Evolutionary conservation across 2,888 invertebrate species (phyloP).

Genomic region (Agriopis leucophaearia): DNA sequence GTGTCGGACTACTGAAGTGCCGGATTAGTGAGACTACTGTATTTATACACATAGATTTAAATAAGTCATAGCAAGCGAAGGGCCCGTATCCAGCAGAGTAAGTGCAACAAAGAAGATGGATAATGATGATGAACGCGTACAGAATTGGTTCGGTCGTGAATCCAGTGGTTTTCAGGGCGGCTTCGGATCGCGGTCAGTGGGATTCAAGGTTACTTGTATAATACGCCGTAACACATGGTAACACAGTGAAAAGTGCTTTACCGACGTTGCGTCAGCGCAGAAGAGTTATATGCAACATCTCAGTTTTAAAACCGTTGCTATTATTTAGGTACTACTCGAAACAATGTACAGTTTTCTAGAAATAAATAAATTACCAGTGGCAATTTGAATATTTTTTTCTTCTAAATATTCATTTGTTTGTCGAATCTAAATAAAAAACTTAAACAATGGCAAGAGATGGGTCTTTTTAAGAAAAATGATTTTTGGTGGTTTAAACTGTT

Average conservation of each 20-base stretch:
- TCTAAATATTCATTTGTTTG: too few relatives aligned
- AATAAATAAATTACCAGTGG: too few relatives aligned
- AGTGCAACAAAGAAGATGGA: too few relatives aligned
- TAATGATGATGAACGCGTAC: not conserved
- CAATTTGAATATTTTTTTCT: too few relatives aligned
- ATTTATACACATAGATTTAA: too few relatives aligned
- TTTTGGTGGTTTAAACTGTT: too few relatives aligned
- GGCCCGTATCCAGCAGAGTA: too few relatives aligned
- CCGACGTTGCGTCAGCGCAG: constrained; percentile 62
- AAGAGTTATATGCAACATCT: constrained; percentile 51
- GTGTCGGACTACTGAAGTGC: too few relatives aligned
- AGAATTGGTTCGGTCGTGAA: not conserved
- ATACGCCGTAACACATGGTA: constrained; percentile 66
- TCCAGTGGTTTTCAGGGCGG: constrained; percentile 28
- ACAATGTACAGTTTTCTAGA: not conserved
- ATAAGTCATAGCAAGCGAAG: too few relatives aligned
- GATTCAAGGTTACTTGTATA: constrained; percentile 76
- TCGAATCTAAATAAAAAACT: not conserved
- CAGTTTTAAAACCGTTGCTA: not conserved
- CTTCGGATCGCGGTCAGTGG: constrained; percentile 67
- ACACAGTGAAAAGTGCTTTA: constrained; percentile 62
- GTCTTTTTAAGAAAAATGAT: too few relatives aligned
- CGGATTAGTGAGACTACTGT: too few relatives aligned
- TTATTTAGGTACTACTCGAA: not conserved
- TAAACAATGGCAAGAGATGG: too few relatives aligned